phyloP scores from a whole-genome alignment of 2,888 invertebrate species.

The Sphaerophoria taeniata region DNA sequence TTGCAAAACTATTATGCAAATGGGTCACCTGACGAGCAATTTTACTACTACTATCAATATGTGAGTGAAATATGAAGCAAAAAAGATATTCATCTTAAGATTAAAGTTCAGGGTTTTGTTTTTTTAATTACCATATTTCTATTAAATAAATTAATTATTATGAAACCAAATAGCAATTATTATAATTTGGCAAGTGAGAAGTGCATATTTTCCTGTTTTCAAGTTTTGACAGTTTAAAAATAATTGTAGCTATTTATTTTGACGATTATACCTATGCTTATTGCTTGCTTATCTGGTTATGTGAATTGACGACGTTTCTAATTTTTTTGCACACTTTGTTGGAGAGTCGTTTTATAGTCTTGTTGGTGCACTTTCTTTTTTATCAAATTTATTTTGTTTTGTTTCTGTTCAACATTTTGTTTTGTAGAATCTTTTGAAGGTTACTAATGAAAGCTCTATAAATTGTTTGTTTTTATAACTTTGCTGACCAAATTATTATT shows the following conservation, averaged over 20 bases:
- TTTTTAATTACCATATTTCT: too few species aligned
- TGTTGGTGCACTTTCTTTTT: constrained; percentile 44
- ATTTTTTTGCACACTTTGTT: not conserved
- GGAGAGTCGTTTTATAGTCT: not conserved
- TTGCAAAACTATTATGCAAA: constrained; percentile 75
- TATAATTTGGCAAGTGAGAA: too few species aligned
- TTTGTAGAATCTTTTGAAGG: not conserved
- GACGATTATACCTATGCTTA: too few species aligned
- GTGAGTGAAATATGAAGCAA: constrained; percentile 65
- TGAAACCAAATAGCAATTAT: too few species aligned
- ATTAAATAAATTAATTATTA: too few species aligned
- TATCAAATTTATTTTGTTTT: not conserved
- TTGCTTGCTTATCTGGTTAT: constrained; percentile 20
- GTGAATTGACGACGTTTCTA: not conserved
- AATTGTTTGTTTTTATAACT: too few species aligned
- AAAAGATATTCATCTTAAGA: not conserved
- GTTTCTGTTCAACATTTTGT: not conserved
- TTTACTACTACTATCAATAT: constrained; percentile 75
- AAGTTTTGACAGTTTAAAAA: too few species aligned
- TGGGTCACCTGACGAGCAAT: constrained; percentile 75
- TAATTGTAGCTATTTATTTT: too few species aligned
- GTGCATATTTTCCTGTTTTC: too few species aligned
- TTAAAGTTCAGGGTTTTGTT: not conserved
- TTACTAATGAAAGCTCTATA: too few species aligned
- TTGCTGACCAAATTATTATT: too few species aligned